These are phyloP conservation scores for Littorina saxatilis DNA, from an alignment of 1,140 invertebrate species.

Conservation along the genomic window DNA sequence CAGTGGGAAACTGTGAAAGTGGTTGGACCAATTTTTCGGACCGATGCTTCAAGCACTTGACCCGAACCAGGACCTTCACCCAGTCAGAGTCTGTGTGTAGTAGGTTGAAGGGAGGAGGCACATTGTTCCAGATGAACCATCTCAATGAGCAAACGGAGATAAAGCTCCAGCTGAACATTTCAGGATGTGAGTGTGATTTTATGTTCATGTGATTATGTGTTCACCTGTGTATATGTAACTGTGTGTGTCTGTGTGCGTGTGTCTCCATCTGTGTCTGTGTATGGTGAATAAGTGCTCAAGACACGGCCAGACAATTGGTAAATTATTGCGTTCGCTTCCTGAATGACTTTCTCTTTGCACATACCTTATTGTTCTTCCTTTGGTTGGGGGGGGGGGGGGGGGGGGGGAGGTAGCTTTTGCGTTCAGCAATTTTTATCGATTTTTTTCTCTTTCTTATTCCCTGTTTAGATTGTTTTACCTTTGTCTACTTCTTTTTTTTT, in stretches of 20 bases:
- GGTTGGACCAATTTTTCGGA: slow-evolving; percentile 11
- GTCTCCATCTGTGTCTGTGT: not conserved
- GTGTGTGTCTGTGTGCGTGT: not conserved
- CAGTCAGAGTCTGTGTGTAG: not conserved
- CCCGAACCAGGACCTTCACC: not conserved
- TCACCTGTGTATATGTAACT: not conserved
- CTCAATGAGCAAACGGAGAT: not conserved
- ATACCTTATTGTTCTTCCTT: too few species aligned
- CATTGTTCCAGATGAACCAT: not conserved
- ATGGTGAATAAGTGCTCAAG: too few species aligned
- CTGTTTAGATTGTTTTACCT: too few species aligned
- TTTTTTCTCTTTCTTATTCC: too few species aligned
- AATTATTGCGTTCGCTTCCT: too few species aligned
- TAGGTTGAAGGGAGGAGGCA: not conserved
- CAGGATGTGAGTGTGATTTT: not conserved
- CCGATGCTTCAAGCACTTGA: not conserved
- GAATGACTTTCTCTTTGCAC: too few species aligned
- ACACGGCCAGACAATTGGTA: too few species aligned
- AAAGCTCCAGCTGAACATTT: not conserved
- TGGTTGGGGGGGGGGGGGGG: too few species aligned
- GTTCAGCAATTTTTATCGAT: too few species aligned
- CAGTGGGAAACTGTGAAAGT: slow-evolving; percentile 14
- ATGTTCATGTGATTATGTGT: not conserved
- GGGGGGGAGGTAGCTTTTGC: too few species aligned
- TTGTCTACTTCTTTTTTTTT: too few species aligned